A percentile compares a stretch with the other conserved stretches of the same genome.
Evolutionary conservation across 2,797 vertebrate species (phyloP).

Genomic region (Chiroxiphia lanceolata): DNA sequence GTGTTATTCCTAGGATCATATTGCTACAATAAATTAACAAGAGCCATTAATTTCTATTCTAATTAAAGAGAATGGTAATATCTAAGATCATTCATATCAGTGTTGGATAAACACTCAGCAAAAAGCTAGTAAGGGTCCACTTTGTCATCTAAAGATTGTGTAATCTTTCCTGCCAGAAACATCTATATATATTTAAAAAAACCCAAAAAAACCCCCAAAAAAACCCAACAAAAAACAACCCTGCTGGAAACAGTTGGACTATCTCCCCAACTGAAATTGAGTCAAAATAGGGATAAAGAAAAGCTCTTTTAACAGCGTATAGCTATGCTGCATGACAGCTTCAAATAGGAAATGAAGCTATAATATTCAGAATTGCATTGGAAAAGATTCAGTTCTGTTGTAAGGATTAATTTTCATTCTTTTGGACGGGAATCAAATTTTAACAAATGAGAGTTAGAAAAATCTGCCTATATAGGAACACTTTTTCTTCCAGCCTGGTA

Average conservation of each 20-base stretch:
- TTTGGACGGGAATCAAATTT: neutral
- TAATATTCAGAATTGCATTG: neutral
- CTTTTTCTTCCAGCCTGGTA: neutral
- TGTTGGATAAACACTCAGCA: neutral
- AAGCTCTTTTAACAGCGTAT: neutral
- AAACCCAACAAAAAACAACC: neutral
- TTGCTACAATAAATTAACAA: neutral
- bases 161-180: neutral
- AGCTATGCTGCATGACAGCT: neutral
- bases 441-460: neutral
- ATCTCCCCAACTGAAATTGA: neutral
- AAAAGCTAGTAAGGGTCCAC: neutral
- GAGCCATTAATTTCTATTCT: neutral
- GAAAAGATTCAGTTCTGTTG: neutral
- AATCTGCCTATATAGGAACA: neutral
- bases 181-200: neutral
- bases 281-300: neutral
- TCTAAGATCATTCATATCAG: neutral
- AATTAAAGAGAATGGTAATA: neutral
- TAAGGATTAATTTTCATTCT: neutral
- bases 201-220: neutral
- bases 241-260: neutral
- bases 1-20: neutral
- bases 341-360: neutral
- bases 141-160: neutral